Base-by-base conservation (phyloP, 2,888 invertebrate species). In the Ophioninae sp. region DNA sequence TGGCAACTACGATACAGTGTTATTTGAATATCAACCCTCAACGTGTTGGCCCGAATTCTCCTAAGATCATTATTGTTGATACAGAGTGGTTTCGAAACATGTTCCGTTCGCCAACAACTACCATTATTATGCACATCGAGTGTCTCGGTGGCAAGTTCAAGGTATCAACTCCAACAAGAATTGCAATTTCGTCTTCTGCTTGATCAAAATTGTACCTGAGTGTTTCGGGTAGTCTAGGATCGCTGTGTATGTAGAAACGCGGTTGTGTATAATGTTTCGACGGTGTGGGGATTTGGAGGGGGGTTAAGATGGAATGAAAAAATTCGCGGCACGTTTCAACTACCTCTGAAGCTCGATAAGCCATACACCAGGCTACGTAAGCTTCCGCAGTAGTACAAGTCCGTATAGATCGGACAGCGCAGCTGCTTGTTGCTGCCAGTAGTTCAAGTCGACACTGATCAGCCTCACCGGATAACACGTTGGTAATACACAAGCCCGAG, bases 261-360 rank as follows among this genome's bases (percentile, higher is more conserved):
- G 30, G 59, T 21, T 59, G 17, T 59, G 23, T 59, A 17, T 21
- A n/a, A 75, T 37, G 17, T 21, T 68, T 69, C 30, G 50, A 39
- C 64, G 62, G 50, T 37, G 17, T 20, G 41, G 50, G 50, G 10
- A 3, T 1, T 30, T 1, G 30, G 30, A 30, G 30, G 30, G 30
- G 30, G 30, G 1, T 30, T 30, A 37, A 61, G 21, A 57, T 50
- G 72, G n/a, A 41, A 67, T 41, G n/a, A 65, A 81, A 68, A 76
- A 81, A 84, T 84, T 84, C 84, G 72, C 44, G 68, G 70, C 84
- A 84, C 84, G 81, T 84, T 79, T 68, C 75, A 21, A 76, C 72
- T 61, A 62, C 67, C 64, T 74, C 75, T 76, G 76, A 84, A 73
- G 76, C 68, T 73, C 84, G 81, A 84, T 84, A 84, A 84, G 84